Base-by-base conservation (phyloP, 2,113 vertebrate species). In the Odocoileus virginianus region DNA sequence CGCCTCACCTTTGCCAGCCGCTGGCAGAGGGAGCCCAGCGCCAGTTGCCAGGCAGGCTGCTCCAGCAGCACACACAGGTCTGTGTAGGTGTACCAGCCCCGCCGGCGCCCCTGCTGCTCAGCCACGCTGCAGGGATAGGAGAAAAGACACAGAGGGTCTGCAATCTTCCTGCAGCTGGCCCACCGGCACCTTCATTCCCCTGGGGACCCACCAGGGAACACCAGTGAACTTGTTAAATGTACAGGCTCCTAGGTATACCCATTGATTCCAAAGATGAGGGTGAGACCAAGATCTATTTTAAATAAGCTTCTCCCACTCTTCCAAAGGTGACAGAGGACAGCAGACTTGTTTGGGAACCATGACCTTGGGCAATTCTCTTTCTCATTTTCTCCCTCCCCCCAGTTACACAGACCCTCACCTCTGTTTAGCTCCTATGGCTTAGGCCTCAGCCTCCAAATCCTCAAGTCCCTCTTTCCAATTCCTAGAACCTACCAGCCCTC, bases 21-120 rank as follows among this genome's bases (percentile, higher is more conserved):
- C 98, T 99, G 99, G 98, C 99, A 99, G 98, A 99, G 98, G 67
- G 99, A 98, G 11, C 99, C 97, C 95, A 99, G 98, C 23, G 99
- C 98, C 11, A 99, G 99, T 94, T 99, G 99, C 99, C 99, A 99
- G 6, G 97, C 47, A 0, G 99, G 98, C 95, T 99, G 99, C 97
- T 99, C 99, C 98, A 99, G 98, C 79, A 99, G 99, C 83, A 99
- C 99, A 83, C 99, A 99, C 40, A 99, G 98, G 98, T 99, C 99
- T 0, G 99, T 99, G 98, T 99, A 99, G 45, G 99, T 99, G 93
- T 99, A 99, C 99, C 99, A 99, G 98, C 99, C 99, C 0, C 99
- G 99, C 97, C 98, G 99, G 96, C 98, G 97, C 4, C 99, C 99
- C 98, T 99, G 99, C 89, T 99, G 99, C 98, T 99, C 99, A 1